These are phyloP conservation scores for Procambarus clarkii DNA, from an alignment of 1,140 invertebrate genomes.

Conservation along the genomic window DNA sequence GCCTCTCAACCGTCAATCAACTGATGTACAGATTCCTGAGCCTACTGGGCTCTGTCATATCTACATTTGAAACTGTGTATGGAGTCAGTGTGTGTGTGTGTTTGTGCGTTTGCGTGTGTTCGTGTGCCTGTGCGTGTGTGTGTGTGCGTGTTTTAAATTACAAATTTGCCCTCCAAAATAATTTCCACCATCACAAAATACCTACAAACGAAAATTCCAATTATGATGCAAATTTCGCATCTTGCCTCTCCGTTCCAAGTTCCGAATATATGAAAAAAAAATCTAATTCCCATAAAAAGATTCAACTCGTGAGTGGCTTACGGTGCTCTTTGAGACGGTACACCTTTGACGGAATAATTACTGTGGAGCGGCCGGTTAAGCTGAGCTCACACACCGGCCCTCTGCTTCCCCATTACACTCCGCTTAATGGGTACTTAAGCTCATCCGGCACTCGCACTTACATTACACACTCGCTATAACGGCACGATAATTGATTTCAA, in stretches of 20 bases:
- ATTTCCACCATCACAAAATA: neutral
- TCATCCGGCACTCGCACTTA: neutral
- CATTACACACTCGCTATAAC: neutral
- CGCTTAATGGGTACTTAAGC: neutral
- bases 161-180: neutral
- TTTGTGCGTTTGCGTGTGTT: neutral
- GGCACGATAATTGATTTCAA: neutral
- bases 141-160: neutral
- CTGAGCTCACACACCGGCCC: neutral
- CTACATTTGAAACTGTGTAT: no score
- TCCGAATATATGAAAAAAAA: neutral
- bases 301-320: neutral
- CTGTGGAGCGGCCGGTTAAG: neutral
- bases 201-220: neutral
- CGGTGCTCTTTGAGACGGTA: neutral
- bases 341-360: conserved; percentile 3
- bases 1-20: no score
- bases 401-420: neutral
- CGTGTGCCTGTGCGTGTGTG: neutral
- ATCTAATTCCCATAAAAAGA: neutral
- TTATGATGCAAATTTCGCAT: neutral
- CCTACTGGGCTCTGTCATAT: no score
- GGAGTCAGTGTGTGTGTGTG: neutral
- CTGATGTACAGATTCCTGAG: no score
- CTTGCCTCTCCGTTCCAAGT: neutral